phyloP scores from a whole-genome alignment of 2,797 vertebrate species.

The Threskiornis aethiopicus region DNA sequence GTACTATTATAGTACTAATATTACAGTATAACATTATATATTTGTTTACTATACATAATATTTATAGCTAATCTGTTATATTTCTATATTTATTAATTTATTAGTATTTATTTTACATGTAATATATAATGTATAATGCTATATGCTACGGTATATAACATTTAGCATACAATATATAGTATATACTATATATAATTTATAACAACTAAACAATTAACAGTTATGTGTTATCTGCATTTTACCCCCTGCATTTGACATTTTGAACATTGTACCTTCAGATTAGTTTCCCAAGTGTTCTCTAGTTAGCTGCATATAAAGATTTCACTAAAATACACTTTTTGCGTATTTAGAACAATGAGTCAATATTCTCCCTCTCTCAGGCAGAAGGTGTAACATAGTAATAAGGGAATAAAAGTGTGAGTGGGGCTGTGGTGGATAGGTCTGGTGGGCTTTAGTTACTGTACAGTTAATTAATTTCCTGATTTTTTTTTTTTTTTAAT shows the following conservation, averaged over 20 bases:
- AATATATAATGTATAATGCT: neutral
- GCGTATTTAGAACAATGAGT: neutral
- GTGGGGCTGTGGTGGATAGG: neutral
- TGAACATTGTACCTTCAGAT: neutral
- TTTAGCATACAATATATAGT: neutral
- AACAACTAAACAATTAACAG: neutral
- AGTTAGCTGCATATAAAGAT: neutral
- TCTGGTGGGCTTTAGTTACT: neutral
- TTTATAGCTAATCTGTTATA: neutral
- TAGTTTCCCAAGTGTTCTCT: neutral
- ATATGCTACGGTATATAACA: fast-evolving
- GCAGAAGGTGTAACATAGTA: neutral
- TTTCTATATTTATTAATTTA: neutral
- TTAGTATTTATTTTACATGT: neutral
- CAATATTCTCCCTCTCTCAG: neutral
- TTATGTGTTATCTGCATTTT: neutral
- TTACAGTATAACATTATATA: neutral
- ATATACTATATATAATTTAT: neutral
- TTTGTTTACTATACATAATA: neutral
- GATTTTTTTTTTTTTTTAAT: neutral
- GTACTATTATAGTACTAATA: neutral
- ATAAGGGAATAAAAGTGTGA: neutral
- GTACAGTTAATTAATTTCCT: neutral
- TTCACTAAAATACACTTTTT: neutral
- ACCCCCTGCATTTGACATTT: fast-evolving